phyloP scores from a whole-genome alignment of 1,140 invertebrate genomes.

The Aphelinus certus region DNA sequence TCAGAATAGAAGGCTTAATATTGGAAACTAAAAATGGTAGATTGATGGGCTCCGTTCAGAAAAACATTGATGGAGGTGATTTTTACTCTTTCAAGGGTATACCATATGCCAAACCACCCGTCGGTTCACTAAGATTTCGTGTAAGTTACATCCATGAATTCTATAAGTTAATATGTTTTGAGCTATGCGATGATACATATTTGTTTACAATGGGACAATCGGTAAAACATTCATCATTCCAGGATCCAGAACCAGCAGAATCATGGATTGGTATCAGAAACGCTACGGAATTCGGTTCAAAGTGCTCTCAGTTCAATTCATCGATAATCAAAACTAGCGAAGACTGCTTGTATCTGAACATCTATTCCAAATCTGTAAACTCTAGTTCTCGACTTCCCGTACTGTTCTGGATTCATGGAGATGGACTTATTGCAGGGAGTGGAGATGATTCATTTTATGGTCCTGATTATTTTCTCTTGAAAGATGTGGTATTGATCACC shows the following conservation, averaged over 20 bases:
- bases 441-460: slow-evolving; percentile 57
- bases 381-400: slow-evolving; percentile 48
- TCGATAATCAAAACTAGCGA: slow-evolving; percentile 56
- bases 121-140: slow-evolving; percentile 38
- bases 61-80: neutral
- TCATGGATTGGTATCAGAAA: slow-evolving; percentile 68
- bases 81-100: slow-evolving; percentile 46
- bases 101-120: slow-evolving; percentile 40
- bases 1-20: too few species aligned
- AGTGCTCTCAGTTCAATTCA: slow-evolving; percentile 58
- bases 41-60: too few species aligned
- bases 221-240: too few species aligned
- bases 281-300: slow-evolving; percentile 66
- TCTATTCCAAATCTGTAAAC: slow-evolving; percentile 72
- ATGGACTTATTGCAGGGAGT: slow-evolving; percentile 66
- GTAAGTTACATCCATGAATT: slow-evolving; percentile 14
- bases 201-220: too few species aligned
- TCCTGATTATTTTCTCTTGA: slow-evolving; percentile 63
- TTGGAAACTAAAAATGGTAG: too few species aligned
- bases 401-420: slow-evolving; percentile 71
- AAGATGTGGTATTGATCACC: slow-evolving; percentile 68
- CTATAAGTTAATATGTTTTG: too few species aligned
- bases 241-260: slow-evolving; percentile 69
- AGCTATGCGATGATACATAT: too few species aligned
- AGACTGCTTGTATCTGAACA: slow-evolving; percentile 86